Conservation (phyloP, 1,140 invertebrate species). For the Apis mellifera region Amel_HAv3.1 CM009935.2:2458001-2458500, state of each 20-base stretch:
- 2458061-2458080: too few relatives aligned
- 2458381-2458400: slow-evolving; percentile 38
- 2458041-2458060: too few relatives aligned
- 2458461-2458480: slow-evolving; percentile 34
- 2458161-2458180: too few relatives aligned
- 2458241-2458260: not conserved
- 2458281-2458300: slow-evolving; percentile 30
- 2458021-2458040: too few relatives aligned
- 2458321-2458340: slow-evolving; percentile 32
- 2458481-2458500: not conserved
- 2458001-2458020: too few relatives aligned
- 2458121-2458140: too few relatives aligned
- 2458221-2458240: not conserved
- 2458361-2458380: slow-evolving; percentile 46
- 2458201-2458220: not conserved
- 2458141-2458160: too few relatives aligned
- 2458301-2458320: not conserved
- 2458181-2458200: not conserved
- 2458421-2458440: slow-evolving; percentile 42
- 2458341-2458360: slow-evolving; percentile 50
- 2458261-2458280: not conserved
- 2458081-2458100: too few relatives aligned
- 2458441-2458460: slow-evolving; percentile 49
- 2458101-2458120: too few relatives aligned
- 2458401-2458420: slow-evolving; percentile 50